Evolutionary conservation across 2,113 vertebrate genomes (phyloP), one percentile per base, ranked within the genome.

Genomic region (Chlorodrepanis virens): DNA sequence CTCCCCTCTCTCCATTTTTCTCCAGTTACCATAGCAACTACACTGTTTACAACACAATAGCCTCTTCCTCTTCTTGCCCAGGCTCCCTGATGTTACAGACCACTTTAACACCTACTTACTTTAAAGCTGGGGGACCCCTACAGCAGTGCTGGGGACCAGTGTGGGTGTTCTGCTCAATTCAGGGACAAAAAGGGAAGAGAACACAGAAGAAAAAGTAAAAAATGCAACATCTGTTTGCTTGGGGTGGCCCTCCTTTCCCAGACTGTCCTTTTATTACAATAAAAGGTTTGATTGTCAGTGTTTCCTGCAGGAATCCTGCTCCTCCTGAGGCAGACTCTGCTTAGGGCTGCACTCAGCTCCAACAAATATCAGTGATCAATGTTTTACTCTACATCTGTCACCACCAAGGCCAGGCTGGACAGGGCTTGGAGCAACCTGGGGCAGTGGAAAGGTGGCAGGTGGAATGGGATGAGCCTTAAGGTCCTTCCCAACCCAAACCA

Each of bases 11-110:
- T 42, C 83, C 54, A 15, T 52, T 85, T 95, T 70, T 77, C 44
- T 49, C 37, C 60, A 29, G 77, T 92, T 92, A 84, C 94, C 87
- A 77, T 65, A 28, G 89, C 54, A 94, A 85, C 54, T 21, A 2
- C 21, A 25, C 45, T 81, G 77, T 94, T 91, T 95, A 92, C 75
- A 92, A 79, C 42, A 91, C 83, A 86, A 91, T 11, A 65, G 79
- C 42, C 64, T 86, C 53, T 87, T 85, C 65, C 45, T 25, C 64
- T 54, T 44, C 56, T 92, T 39, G 39, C 45, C 57, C 53, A 18
- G 50, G 45, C 70, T 60, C 47, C 90, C 33, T 40, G 74, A 63
- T 57, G 53, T 27, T 50, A 56, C 24, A 81, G 40, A 81, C 60
- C 63, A 39, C 60, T 89, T 93, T 11, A 80, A 68, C 82, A 92